These are phyloP conservation scores for Sebastes oblongus DNA, from an alignment of 2,797 vertebrate species.

Conservation along the genomic window DNA sequence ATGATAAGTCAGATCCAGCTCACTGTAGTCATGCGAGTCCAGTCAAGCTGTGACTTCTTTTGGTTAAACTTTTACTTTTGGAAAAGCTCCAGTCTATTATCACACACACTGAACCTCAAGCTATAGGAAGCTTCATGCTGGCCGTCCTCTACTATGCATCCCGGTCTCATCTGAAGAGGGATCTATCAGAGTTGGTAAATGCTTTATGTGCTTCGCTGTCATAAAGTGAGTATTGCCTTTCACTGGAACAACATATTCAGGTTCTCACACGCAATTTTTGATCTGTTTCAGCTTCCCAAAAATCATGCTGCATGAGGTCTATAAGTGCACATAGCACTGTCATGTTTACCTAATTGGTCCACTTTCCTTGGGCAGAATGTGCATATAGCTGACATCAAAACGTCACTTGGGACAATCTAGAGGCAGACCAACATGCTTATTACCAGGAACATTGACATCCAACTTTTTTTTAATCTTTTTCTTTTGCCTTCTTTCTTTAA, in stretches of 20 bases:
- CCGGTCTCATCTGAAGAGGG: background rate
- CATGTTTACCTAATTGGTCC: background rate
- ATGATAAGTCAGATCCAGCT: conserved; percentile 32
- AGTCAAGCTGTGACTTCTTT: conserved; percentile 10
- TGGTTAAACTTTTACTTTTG: background rate
- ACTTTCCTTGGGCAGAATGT: background rate
- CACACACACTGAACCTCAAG: background rate
- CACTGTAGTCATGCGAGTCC: background rate
- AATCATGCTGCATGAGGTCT: background rate
- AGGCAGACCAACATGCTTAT: background rate
- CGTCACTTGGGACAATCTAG: background rate
- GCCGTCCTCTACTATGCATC: background rate
- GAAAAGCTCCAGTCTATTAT: background rate
- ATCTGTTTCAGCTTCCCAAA: background rate
- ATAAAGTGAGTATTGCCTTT: background rate
- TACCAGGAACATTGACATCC: background rate
- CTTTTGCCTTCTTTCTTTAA: background rate
- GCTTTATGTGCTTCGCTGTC: conserved; percentile 2
- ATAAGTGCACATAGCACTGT: background rate
- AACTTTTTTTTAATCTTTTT: background rate
- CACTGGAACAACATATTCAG: background rate
- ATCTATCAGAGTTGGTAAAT: conserved; percentile 26
- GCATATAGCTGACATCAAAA: background rate
- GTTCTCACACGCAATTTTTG: background rate
- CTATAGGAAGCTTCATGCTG: background rate